Evolutionary conservation across 2,888 invertebrate genomes (phyloP).

Genomic region (Germaria angustata): DNA sequence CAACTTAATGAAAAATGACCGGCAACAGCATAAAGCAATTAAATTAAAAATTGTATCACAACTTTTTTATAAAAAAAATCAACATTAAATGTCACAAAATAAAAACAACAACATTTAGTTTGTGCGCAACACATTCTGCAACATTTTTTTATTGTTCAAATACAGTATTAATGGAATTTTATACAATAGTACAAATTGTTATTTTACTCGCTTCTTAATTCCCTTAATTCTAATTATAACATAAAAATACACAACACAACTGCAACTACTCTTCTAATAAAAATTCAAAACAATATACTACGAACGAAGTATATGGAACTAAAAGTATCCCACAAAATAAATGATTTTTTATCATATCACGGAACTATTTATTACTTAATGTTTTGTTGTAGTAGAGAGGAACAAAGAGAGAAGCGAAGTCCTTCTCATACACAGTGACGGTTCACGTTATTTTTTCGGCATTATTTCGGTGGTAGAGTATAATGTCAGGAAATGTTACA

Average conservation of each 20-base stretch:
- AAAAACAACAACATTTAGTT: neutral
- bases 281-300: neutral
- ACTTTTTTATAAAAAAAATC: neutral
- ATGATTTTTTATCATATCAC: conserved; percentile 38
- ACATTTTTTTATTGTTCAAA: neutral
- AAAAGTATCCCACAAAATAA: conserved; percentile 16
- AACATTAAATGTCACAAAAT: neutral
- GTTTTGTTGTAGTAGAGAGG: neutral
- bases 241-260: conserved; percentile 21
- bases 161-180: neutral
- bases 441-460: too few relatives aligned
- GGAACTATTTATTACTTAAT: neutral
- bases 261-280: neutral
- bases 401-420: neutral
- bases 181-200: neutral
- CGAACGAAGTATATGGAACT: neutral
- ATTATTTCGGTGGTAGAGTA: conserved; percentile 25
- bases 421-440: neutral
- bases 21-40: neutral
- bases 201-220: neutral
- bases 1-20: neutral
- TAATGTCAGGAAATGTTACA: conserved; percentile 5
- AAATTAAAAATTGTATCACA: neutral
- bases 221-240: conserved; percentile 23
- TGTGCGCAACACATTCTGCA: neutral